Percentiles rank a stretch among this genome's conserved stretches.
Evolutionary conservation across 2,888 invertebrate genomes (phyloP).

Genomic region (Apoderus coryli): DNA sequence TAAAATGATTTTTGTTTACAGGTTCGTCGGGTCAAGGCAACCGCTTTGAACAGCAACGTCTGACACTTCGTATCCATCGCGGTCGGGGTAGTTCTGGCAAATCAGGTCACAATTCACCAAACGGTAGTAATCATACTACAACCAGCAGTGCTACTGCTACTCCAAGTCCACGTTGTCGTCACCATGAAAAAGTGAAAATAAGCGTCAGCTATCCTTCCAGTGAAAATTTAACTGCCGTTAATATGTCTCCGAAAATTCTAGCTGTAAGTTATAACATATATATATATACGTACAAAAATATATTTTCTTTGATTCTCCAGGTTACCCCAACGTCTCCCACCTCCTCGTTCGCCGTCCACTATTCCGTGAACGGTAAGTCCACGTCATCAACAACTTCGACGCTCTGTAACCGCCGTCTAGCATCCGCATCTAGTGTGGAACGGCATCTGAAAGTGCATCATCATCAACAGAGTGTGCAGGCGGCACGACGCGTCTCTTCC

Average conservation of each 20-base stretch:
- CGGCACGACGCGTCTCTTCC: not conserved
- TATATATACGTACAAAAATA: not conserved
- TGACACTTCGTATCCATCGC: conserved; percentile 81
- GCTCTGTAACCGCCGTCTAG: conserved; percentile 10
- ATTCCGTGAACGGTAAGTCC: conserved; percentile 49
- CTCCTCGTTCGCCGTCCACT: conserved; percentile 50
- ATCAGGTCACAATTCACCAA: conserved; percentile 46
- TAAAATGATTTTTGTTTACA: too few relatives aligned
- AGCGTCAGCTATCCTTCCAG: conserved; percentile 74
- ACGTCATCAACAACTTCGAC: conserved; percentile 11
- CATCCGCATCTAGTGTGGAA: conserved; percentile 15
- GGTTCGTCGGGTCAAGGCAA: conserved; percentile 53
- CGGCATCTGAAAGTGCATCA: conserved; percentile 12
- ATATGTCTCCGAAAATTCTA: conserved; percentile 25
- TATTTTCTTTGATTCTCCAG: conserved; percentile 12
- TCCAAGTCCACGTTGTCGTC: conserved; percentile 39
- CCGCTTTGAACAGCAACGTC: conserved; percentile 78
- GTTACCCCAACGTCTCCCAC: conserved; percentile 32
- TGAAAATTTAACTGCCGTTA: conserved; percentile 39
- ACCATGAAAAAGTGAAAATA: conserved; percentile 74
- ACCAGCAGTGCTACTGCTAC: conserved; percentile 49
- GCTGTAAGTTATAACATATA: conserved; percentile 17
- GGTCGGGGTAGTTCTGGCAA: conserved; percentile 54
- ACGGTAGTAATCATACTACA: conserved; percentile 54
- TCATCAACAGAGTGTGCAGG: not conserved